These are phyloP conservation scores for Hydriomena furcata DNA, from an alignment of 2,888 invertebrate genomes.

Conservation along the genomic window DNA sequence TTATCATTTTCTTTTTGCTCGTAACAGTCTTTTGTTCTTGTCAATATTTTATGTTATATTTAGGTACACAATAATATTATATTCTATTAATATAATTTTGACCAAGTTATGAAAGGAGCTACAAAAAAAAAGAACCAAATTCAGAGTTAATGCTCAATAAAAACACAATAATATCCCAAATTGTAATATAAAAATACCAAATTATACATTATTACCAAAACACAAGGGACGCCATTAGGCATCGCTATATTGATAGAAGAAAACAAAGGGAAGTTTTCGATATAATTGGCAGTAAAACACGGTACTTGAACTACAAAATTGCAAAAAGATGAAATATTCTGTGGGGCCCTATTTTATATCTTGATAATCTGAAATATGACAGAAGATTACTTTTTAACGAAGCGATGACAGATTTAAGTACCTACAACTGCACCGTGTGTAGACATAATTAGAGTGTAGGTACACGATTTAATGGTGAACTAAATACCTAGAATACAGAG, in stretches of 20 bases:
- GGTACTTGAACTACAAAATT: constrained; percentile 22
- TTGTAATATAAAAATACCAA: constrained; percentile 32
- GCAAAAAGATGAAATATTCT: constrained; percentile 16
- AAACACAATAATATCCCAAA: constrained; percentile 21
- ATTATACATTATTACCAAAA: constrained; percentile 28
- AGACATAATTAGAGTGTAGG: constrained; percentile 12
- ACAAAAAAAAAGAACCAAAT: background rate
- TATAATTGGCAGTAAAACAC: constrained; percentile 40
- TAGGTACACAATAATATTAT: too few species aligned
- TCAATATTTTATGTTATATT: too few species aligned
- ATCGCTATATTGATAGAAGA: constrained; percentile 30
- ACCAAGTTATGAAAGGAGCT: too few species aligned
- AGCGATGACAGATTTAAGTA: constrained; percentile 18
- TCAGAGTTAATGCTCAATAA: constrained; percentile 12
- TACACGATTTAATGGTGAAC: background rate
- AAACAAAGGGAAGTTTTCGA: constrained; percentile 32
- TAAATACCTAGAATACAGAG: constrained; percentile 6
- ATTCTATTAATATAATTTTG: too few species aligned
- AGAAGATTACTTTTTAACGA: constrained; percentile 19
- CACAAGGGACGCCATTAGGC: constrained; percentile 38
- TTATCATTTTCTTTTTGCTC: background rate
- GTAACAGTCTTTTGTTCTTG: too few species aligned
- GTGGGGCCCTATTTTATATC: constrained; percentile 12
- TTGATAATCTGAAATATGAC: constrained; percentile 19
- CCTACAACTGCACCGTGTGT: background rate